These are phyloP conservation scores for Nyctibius grandis DNA, from an alignment of 2,797 vertebrate genomes.

Conservation along the genomic window DNA sequence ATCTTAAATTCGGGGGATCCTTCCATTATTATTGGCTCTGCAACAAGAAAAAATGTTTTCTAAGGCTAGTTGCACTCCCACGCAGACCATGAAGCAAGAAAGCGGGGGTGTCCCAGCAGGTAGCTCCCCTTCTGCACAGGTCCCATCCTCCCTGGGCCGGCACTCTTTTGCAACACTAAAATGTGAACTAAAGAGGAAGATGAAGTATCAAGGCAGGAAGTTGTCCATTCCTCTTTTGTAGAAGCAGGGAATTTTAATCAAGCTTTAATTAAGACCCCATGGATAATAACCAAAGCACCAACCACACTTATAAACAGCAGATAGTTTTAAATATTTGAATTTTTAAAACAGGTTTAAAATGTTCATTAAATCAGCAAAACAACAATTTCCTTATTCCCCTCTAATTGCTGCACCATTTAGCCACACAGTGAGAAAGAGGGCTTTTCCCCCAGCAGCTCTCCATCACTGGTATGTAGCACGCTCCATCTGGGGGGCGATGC, in stretches of 20 bases:
- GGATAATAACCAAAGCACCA: conserved; percentile 73
- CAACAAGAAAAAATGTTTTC: conserved; percentile 34
- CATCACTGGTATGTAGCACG: background rate
- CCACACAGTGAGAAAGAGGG: conserved; percentile 58
- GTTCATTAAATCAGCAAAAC: conserved; percentile 79
- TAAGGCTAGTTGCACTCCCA: background rate
- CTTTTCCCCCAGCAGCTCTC: background rate
- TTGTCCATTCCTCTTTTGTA: conserved; percentile 54
- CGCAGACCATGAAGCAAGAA: background rate
- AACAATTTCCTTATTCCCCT: conserved; percentile 76
- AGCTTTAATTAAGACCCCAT: conserved; percentile 72
- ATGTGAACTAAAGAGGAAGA: conserved; percentile 47
- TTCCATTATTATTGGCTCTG: conserved; percentile 96
- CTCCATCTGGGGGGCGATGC: background rate
- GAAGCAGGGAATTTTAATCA: conserved; percentile 73
- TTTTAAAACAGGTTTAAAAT: conserved; percentile 70
- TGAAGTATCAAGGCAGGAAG: conserved; percentile 35
- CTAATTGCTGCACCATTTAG: conserved; percentile 75
- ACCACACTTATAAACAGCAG: conserved; percentile 66
- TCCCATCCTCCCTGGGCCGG: background rate
- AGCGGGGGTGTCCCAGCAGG: background rate
- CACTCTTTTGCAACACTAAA: background rate
- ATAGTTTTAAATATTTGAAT: conserved; percentile 68
- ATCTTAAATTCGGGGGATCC: conserved; percentile 87
- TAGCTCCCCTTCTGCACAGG: background rate